Percentiles rank a stretch among this genome's conserved stretches.
phyloP scores from a whole-genome alignment of 2,888 invertebrate genomes.

The Plebejus anna region DNA sequence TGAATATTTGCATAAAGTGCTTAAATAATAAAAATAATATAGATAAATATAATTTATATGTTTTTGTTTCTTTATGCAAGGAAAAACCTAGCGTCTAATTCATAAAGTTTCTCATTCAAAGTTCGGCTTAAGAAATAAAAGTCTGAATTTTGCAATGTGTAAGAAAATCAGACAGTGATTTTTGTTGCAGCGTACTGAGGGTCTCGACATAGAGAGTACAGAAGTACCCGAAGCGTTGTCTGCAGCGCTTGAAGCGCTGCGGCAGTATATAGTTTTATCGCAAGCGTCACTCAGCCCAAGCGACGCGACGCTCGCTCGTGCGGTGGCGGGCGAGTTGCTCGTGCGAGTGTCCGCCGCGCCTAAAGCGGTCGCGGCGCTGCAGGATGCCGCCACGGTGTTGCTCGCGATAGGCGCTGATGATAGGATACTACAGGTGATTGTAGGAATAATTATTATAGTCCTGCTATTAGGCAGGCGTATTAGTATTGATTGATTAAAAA shows the following conservation, averaged over 20 bases:
- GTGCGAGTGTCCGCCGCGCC: slow-evolving; percentile 62
- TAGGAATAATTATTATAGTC: not conserved
- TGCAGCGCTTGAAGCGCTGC: slow-evolving; percentile 59
- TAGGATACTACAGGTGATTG: slow-evolving; percentile 54
- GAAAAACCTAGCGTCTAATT: too few species aligned
- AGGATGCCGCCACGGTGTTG: slow-evolving; percentile 82
- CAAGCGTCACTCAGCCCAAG: slow-evolving; percentile 43
- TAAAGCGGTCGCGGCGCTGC: slow-evolving; percentile 69
- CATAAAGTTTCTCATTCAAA: too few species aligned
- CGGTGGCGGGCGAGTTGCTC: slow-evolving; percentile 59
- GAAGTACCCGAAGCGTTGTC: slow-evolving; percentile 63
- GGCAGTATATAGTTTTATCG: slow-evolving; percentile 54
- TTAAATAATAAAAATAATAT: too few species aligned
- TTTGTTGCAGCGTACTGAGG: slow-evolving; percentile 58
- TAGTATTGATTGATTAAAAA: too few species aligned
- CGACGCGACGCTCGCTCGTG: slow-evolving; percentile 54
- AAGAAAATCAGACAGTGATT: not conserved
- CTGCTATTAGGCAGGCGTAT: too few species aligned
- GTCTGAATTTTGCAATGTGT: too few species aligned
- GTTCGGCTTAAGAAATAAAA: too few species aligned
- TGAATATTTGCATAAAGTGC: too few species aligned
- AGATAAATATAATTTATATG: too few species aligned
- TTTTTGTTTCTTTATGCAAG: too few species aligned
- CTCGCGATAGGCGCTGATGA: slow-evolving; percentile 58
- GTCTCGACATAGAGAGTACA: slow-evolving; percentile 62